Evolutionary conservation across 2,888 invertebrate genomes (phyloP).

Genomic region (Protophormia terraenovae): DNA sequence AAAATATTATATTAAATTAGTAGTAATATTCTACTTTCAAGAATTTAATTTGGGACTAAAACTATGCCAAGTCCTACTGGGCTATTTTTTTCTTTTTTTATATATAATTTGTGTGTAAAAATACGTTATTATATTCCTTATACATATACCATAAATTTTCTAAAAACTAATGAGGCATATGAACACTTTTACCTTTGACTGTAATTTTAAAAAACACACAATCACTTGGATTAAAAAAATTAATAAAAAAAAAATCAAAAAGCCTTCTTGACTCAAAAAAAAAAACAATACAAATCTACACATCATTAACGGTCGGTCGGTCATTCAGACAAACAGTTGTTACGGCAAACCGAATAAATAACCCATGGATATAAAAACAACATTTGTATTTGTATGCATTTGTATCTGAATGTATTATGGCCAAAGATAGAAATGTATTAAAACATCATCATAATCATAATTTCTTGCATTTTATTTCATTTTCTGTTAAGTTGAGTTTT

Average conservation of each 20-base stretch:
- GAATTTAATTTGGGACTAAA: too few species aligned
- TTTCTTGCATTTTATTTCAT: constrained; percentile 78
- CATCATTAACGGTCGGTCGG: constrained; percentile 31
- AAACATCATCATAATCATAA: constrained; percentile 77
- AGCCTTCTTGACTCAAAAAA: neutral
- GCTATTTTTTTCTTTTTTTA: too few species aligned
- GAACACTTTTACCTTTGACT: neutral
- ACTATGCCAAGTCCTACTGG: too few species aligned
- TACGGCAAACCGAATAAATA: constrained; percentile 1
- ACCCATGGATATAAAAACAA: constrained; percentile 15
- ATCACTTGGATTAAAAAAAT: neutral
- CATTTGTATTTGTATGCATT: neutral
- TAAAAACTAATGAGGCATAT: too few species aligned
- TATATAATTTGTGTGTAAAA: too few species aligned
- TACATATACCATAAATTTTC: too few species aligned
- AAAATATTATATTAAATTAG: too few species aligned
- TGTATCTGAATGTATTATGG: neutral
- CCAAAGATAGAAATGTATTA: constrained; percentile 12
- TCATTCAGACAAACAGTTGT: neutral
- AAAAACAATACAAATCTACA: constrained; percentile 25
- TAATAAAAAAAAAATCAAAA: neutral
- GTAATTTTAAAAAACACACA: neutral
- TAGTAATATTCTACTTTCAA: too few species aligned
- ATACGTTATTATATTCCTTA: too few species aligned
- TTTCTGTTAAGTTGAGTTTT: constrained; percentile 48